Base-by-base conservation (phyloP, 64 coral and sea anemone genomes). In the Montipora efflorescens region DNA sequence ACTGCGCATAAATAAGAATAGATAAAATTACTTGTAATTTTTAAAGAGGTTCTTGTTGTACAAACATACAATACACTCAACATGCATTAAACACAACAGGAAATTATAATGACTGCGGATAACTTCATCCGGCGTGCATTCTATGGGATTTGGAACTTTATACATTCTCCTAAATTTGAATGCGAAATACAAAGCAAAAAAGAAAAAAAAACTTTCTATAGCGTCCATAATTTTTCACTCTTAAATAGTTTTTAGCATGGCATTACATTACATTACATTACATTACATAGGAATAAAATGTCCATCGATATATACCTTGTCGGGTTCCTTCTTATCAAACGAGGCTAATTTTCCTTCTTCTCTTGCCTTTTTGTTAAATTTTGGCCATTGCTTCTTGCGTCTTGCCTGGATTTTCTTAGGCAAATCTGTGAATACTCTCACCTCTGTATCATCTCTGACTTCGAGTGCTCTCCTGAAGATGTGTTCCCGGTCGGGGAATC, bases 401-500 rank as follows among this genome's bases (percentile, higher is more conserved):
- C 28, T 28, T 28, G 28, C 28, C 28, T 28, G 28, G 28, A 28
- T 28, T 28, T 28, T 28, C 28, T 28, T 28, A 28, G 28, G 28
- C 28, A 28, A 28, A 28, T 28, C 28, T n/a, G 28, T 28, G 28
- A 28, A 28, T 28, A 28, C 28, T 45, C 14, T 74, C 8, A 22
- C 71, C 19, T 74, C 71, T 22, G n/a, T 74, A 5, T 74, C 20
- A 22, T 74, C 71, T 74, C 4, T 74, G 21, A 74, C 18, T n/a
- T n/a, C n/a, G n/a, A n/a, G n/a, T n/a, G n/a, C n/a, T 22, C 71
- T 20, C n/a, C 71, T 74, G 71, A 74, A 74, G 71, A 74, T 22
- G 18, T 6, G 71, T 74, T 74, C 20, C 8, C 71, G 22, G 71
- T 74, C 71, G 4, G 25, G 71, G 71, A 74, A 74, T 20, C 71